phyloP scores from a whole-genome alignment of 37 sponge, comb jelly and placozoan genomes.

The Oopsacas minuta region DNA sequence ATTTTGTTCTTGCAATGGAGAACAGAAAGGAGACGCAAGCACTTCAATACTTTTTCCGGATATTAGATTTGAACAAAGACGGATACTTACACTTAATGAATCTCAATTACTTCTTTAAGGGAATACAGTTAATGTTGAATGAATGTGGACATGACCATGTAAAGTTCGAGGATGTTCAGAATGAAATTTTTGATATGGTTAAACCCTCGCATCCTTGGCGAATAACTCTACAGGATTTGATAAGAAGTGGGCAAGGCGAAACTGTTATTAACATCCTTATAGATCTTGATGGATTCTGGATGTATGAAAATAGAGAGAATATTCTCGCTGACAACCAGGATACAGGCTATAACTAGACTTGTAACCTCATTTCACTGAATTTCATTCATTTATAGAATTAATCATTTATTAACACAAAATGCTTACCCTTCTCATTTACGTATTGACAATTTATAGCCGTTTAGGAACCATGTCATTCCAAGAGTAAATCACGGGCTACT shows the following conservation, averaged over 20 bases:
- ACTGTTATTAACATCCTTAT: slow-evolving; percentile 79
- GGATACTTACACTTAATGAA: slow-evolving; percentile 64
- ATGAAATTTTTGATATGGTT: slow-evolving; percentile 98
- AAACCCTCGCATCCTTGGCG: slow-evolving; percentile 55
- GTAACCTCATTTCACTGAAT: background rate
- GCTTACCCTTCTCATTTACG: no score
- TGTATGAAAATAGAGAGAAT: slow-evolving; percentile 88
- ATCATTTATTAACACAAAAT: no score
- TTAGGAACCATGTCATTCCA: no score
- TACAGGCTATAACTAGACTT: background rate
- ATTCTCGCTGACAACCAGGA: slow-evolving; percentile 64
- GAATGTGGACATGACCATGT: slow-evolving; percentile 65
- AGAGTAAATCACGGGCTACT: no score
- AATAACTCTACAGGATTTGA: slow-evolving; percentile 80
- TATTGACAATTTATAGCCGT: no score
- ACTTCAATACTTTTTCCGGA: slow-evolving; percentile 83
- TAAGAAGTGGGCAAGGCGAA: slow-evolving; percentile 90
- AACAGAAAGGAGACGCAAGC: slow-evolving; percentile 78
- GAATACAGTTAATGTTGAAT: slow-evolving; percentile 74
- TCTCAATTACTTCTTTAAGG: slow-evolving; percentile 80
- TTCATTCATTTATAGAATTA: no score
- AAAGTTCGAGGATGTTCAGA: slow-evolving; percentile 79
- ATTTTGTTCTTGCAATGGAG: slow-evolving; percentile 96
- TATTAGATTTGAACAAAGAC: slow-evolving; percentile 69
- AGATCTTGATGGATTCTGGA: slow-evolving; percentile 91